Conservation (phyloP, 2,888 invertebrate genomes). For the Pristionchus mayeri region DNA sequence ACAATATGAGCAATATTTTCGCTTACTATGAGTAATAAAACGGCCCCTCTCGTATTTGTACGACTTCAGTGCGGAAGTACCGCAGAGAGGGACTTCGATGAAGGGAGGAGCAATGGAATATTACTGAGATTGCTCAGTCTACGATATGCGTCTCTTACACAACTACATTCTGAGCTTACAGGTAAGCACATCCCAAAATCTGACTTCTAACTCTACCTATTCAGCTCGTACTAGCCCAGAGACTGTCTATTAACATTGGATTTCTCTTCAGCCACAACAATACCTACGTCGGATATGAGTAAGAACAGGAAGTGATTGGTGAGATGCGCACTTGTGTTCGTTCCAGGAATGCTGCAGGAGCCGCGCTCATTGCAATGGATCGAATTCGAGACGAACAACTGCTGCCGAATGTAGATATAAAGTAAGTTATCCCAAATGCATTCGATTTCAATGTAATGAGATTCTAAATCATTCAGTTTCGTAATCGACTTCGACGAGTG, state of each 20-base stretch:
- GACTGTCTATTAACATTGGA: neutral
- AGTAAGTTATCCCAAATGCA: no score
- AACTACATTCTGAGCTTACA: neutral
- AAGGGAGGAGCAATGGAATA: no score
- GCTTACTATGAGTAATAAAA: no score
- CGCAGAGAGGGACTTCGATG: no score
- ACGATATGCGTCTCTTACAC: neutral
- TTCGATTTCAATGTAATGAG: no score
- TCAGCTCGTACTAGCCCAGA: neutral
- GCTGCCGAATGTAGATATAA: slow-evolving; percentile 53
- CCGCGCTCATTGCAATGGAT: slow-evolving; percentile 56
- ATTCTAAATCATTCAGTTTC: slow-evolving; percentile 29
- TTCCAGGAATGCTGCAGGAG: slow-evolving; percentile 53
- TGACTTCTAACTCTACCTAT: neutral
- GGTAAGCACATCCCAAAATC: no score
- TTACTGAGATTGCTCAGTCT: no score
- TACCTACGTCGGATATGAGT: slow-evolving; percentile 38
- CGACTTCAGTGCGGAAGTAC: neutral
- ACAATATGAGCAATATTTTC: no score
- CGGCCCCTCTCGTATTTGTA: neutral
- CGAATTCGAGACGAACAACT: slow-evolving; percentile 52
- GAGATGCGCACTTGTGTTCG: no score
- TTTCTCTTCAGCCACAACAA: slow-evolving; percentile 45
- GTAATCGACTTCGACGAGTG: slow-evolving; percentile 41
- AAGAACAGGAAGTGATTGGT: neutral